phyloP scores from a whole-genome alignment of 1,140 invertebrate species.

The Drosophila virilis region DNA sequence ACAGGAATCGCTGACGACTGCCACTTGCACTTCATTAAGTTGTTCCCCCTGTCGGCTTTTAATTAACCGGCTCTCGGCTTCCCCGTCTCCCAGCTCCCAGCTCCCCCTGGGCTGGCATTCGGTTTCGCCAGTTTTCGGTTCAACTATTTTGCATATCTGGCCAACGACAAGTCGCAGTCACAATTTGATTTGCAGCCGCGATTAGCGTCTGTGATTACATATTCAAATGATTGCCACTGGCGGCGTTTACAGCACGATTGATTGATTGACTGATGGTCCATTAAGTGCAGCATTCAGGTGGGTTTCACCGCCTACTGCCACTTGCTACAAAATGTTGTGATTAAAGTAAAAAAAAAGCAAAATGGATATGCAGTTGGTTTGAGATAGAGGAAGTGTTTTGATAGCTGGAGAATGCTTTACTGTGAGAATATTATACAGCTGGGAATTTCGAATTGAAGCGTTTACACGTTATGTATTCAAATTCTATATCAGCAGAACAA shows the following conservation, averaged over 20 bases:
- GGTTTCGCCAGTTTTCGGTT: conserved; percentile 20
- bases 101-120: conserved; percentile 3
- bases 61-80: conserved; percentile 27
- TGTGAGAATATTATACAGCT: neutral
- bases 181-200: conserved; percentile 69
- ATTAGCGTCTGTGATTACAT: conserved; percentile 69
- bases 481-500: neutral
- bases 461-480: neutral
- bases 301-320: conserved; percentile 12
- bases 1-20: conserved; percentile 39
- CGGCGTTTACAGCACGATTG: conserved; percentile 44
- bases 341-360: neutral
- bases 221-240: conserved; percentile 78
- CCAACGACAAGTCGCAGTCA: conserved; percentile 40
- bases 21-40: conserved; percentile 44
- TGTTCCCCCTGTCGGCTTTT: conserved; percentile 29
- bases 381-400: neutral
- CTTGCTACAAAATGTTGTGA: conserved; percentile 17
- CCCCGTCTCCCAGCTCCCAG: neutral
- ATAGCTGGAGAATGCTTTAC: neutral
- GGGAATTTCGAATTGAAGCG: neutral
- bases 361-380: neutral
- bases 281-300: conserved; percentile 34
- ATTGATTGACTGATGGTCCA: conserved; percentile 51
- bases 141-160: conserved; percentile 62